phyloP scores from a whole-genome alignment of 2,888 invertebrate genomes.

The Dusona sp. region DNA sequence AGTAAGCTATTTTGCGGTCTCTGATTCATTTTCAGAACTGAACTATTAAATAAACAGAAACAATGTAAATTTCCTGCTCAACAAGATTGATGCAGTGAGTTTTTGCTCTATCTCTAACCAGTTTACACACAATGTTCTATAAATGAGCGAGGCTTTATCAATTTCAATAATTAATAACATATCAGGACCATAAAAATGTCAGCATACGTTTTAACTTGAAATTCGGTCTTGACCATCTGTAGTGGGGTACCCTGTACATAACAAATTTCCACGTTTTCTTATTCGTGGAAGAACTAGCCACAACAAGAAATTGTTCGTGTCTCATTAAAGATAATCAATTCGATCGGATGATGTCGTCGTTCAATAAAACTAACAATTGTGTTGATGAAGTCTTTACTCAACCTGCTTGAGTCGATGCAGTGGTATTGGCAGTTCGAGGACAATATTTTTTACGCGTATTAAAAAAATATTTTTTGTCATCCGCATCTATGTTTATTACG shows the following conservation, averaged over 20 bases:
- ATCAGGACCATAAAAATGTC: background rate
- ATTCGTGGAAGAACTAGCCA: background rate
- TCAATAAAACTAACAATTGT: background rate
- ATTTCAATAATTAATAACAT: background rate
- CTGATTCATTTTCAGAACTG: background rate
- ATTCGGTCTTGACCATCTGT: background rate
- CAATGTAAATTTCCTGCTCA: background rate
- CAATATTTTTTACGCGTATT: background rate
- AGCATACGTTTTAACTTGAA: background rate
- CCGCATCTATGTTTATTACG: too few species aligned
- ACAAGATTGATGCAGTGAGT: background rate
- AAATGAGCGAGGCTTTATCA: background rate
- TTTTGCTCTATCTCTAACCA: background rate
- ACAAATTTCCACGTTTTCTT: background rate
- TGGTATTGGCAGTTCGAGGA: background rate
- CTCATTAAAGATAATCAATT: constrained; percentile 22
- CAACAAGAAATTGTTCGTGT: background rate
- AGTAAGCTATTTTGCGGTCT: background rate
- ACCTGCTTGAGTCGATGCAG: background rate
- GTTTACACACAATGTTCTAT: background rate
- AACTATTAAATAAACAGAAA: background rate
- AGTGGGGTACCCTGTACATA: background rate
- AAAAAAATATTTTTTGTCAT: background rate
- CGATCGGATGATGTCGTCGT: background rate
- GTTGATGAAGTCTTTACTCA: background rate